Conservation (phyloP, 2,113 vertebrate species). For the Oncorhynchus mykiss region DNA sequence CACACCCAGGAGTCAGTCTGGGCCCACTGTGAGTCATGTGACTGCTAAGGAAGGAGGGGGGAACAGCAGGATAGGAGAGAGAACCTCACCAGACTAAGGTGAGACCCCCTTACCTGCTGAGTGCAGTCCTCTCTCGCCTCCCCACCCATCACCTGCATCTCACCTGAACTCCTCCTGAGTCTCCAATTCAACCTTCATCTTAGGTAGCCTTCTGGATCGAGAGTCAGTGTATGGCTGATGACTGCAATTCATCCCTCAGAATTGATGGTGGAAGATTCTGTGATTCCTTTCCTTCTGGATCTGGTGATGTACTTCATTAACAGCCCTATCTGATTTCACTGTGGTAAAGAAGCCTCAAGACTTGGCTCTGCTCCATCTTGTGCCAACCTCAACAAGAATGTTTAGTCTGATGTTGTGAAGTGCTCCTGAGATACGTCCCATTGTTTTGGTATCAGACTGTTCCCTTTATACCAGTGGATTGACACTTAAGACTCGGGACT, state of each 20-base stretch:
- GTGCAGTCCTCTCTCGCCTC: slow-evolving; percentile 41
- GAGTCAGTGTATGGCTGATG: background rate
- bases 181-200: slow-evolving; percentile 15
- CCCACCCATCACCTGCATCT: slow-evolving; percentile 39
- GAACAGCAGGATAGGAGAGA: slow-evolving; percentile 19
- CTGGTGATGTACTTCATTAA: slow-evolving; percentile 29
- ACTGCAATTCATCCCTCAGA: background rate
- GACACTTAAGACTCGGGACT: slow-evolving; percentile 17
- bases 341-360: background rate
- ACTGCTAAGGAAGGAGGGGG: slow-evolving; percentile 37
- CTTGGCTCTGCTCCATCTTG: background rate
- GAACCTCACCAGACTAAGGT: slow-evolving; percentile 55
- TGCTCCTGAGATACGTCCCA: background rate
- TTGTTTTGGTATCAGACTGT: slow-evolving; percentile 12
- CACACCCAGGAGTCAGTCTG: slow-evolving; percentile 19
- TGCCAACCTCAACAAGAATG: background rate
- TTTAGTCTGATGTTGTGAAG: background rate
- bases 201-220: slow-evolving; percentile 13
- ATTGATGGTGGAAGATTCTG: background rate
- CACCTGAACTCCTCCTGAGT: slow-evolving; percentile 8
- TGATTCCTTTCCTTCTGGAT: background rate
- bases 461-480: slow-evolving; percentile 20
- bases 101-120: slow-evolving; percentile 54
- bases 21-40: slow-evolving; percentile 63
- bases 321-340: slow-evolving; percentile 3